A percentile compares a stretch with the other conserved stretches of the same genome.
Evolutionary conservation across 2,888 invertebrate species (phyloP).

Genomic region (Carterocephalus palaemon): DNA sequence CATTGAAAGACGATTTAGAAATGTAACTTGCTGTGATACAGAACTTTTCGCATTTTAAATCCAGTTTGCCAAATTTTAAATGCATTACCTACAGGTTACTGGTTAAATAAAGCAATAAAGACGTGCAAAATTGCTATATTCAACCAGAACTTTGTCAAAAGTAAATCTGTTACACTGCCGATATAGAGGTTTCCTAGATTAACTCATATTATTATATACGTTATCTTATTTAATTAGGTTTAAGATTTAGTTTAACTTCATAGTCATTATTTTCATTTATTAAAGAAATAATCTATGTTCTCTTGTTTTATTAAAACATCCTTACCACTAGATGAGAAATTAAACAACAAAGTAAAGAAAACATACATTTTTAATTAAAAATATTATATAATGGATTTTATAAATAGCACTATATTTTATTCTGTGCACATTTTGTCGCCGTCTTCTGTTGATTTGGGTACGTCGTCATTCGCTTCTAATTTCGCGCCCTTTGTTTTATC

Average conservation of each 20-base stretch:
- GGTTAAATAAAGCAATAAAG: too few relatives aligned
- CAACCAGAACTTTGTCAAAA: too few relatives aligned
- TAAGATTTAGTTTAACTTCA: not conserved
- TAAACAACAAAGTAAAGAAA: too few relatives aligned
- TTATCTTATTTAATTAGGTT: not conserved
- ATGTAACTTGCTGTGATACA: conserved; percentile 22
- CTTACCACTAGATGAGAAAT: too few relatives aligned
- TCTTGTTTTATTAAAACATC: conserved; percentile 6
- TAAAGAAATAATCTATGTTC: conserved; percentile 10
- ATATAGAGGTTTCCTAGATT: conserved; percentile 22
- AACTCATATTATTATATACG: conserved; percentile 7
- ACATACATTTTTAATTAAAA: too few relatives aligned
- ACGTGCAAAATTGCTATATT: too few relatives aligned
- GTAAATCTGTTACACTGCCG: conserved; percentile 28
- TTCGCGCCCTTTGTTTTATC: conserved; percentile 40
- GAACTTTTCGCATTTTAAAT: conserved; percentile 7
- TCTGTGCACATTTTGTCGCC: conserved; percentile 27
- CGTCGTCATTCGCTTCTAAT: conserved; percentile 31
- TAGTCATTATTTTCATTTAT: conserved; percentile 9
- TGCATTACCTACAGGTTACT: too few relatives aligned
- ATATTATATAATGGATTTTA: conserved; percentile 1
- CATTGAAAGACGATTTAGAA: conserved; percentile 1
- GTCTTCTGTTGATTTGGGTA: conserved; percentile 30
- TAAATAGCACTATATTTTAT: conserved; percentile 26
- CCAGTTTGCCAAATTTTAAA: conserved; percentile 24